Percentiles rank a stretch among this genome's conserved stretches.
Conservation (phyloP, 2,797 vertebrate species). For the Basileuterus tristriatus region DNA sequence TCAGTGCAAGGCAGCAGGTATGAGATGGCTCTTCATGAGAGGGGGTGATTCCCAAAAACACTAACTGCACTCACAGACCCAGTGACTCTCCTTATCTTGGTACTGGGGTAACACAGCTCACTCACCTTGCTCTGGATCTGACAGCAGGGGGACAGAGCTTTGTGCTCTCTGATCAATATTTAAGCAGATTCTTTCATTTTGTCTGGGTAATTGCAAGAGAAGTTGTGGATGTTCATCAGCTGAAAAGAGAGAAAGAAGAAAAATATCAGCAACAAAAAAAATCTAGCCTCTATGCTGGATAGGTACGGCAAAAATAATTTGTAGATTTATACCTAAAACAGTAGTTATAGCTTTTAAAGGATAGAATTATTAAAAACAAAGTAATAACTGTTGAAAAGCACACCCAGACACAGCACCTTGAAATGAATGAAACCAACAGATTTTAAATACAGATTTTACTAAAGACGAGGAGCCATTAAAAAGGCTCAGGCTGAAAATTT, state of each 20-base stretch:
- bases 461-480: neutral
- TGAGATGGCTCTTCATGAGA: neutral
- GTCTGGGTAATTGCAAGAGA: slow-evolving; percentile 77
- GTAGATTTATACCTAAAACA: neutral
- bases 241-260: slow-evolving; percentile 21
- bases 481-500: neutral
- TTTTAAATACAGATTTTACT: neutral
- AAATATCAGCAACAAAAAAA: neutral
- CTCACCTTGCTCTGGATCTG: slow-evolving; percentile 83
- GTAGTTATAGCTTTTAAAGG: neutral
- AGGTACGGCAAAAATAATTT: neutral
- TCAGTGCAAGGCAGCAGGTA: neutral
- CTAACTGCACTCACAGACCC: neutral
- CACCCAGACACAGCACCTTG: neutral
- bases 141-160: slow-evolving; percentile 79
- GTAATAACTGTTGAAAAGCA: neutral
- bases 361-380: neutral
- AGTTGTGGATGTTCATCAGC: slow-evolving; percentile 76
- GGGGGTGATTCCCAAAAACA: neutral
- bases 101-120: fast-evolving
- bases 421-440: neutral
- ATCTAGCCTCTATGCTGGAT: neutral
- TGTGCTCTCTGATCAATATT: slow-evolving; percentile 74
- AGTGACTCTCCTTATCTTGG: neutral
- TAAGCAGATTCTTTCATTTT: slow-evolving; percentile 82